Evolutionary conservation across 2,888 invertebrate genomes (phyloP), one percentile per base, ranked within the genome.

Genomic region (Scaptomyza caliginosa): DNA sequence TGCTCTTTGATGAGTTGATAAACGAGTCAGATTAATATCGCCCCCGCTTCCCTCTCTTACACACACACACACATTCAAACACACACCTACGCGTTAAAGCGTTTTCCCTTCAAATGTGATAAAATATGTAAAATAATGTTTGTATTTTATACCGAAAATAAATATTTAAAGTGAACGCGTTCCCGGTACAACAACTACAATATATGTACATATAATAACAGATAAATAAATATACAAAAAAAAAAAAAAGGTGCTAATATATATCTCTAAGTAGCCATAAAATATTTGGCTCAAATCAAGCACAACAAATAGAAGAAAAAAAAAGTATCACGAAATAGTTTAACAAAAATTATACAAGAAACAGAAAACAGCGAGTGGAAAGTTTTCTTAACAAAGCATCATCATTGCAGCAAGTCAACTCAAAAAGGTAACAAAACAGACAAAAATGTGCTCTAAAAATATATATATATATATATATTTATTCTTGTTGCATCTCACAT

Each of bases 1-100:
- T 76, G 82, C 79, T 83, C 71, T 79, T 80, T 81, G 84, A 83
- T 74, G 77, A 83, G 72, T 77, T 74, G 64, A 74, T 80, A 74
- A 79, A 76, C 70, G 70, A 58, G 71, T 52, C 43, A 63, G 75
- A 71, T 72, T 72, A 46, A 23, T 16, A 34, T 8, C 7, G 28
- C 57, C 42, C 30, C n/a, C n/a, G 13, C 19, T 26, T 7, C 19
- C 23, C 17, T 3, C 28, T 2, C 6, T 3, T 4, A 2, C 17
- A n/a, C 13, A 3, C 16, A 19, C 28, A n/a, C 46, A 21, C 28
- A 28, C 19, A 8, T 17, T 13, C 30, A 6, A n/a, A n/a, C 10
- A 2, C 13, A 0, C 19, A 43, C 46, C 24, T 38, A 43, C 38
- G 24, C 30, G 8, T 28, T 8, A 46, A 56, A 39, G 24, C n/a